These are phyloP conservation scores for Crotalus tigris DNA, from an alignment of 2,113 vertebrate genomes.

Conservation along the genomic window DNA sequence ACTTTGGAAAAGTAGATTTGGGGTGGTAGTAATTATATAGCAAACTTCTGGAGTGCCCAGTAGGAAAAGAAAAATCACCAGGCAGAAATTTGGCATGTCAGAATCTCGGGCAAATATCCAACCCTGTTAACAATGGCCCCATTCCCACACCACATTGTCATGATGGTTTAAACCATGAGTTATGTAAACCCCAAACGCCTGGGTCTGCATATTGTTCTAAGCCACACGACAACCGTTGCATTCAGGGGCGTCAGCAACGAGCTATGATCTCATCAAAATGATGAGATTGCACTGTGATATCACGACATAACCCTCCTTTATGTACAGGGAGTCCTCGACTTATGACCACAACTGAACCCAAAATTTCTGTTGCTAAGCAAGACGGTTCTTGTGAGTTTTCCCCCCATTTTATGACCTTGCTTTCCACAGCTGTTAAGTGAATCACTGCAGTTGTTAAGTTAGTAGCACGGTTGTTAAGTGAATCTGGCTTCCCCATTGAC, in stretches of 20 bases:
- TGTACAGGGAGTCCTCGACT: background rate
- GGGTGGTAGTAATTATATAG: background rate
- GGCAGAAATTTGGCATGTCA: background rate
- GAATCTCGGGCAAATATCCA: background rate
- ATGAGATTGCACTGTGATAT: background rate
- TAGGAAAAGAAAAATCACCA: background rate
- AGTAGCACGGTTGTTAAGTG: too few species aligned
- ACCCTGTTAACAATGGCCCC: background rate
- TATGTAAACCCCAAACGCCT: background rate
- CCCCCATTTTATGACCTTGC: too few species aligned
- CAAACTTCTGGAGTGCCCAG: background rate
- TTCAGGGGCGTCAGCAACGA: background rate
- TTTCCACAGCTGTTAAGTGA: too few species aligned
- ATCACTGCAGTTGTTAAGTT: too few species aligned
- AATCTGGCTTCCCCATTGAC: too few species aligned
- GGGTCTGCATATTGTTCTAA: background rate
- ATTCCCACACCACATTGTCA: background rate
- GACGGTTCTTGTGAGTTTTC: too few species aligned
- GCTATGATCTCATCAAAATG: background rate
- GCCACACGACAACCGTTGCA: background rate
- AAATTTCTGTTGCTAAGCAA: too few species aligned
- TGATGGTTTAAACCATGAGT: background rate
- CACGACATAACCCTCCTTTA: background rate
- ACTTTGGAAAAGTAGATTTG: background rate
- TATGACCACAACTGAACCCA: too few species aligned